A percentile compares a stretch with the other conserved stretches of the same genome.
These are phyloP conservation scores for Epinephelus moara DNA, from an alignment of 2,113 vertebrate genomes.

Conservation along the genomic window DNA sequence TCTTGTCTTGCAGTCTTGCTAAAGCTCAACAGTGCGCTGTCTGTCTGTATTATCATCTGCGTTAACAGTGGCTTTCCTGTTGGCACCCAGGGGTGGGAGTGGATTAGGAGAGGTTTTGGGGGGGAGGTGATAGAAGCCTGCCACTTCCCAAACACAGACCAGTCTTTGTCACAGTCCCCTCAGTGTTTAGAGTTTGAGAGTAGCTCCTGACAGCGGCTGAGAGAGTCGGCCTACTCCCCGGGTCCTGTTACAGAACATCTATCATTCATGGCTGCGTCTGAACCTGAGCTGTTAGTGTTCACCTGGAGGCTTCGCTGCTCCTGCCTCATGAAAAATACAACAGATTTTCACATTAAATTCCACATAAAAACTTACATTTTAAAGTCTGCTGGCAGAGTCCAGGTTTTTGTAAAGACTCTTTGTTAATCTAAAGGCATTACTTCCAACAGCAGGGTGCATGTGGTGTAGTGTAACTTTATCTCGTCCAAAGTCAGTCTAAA, in stretches of 20 bases:
- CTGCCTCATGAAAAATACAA: neutral
- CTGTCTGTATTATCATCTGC: neutral
- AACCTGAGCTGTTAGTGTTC: neutral
- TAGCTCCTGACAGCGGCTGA: neutral
- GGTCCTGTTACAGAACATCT: conserved; percentile 46
- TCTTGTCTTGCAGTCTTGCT: neutral
- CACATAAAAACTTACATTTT: neutral
- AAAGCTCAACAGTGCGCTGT: neutral
- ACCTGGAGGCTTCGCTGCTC: neutral
- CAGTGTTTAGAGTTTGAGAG: neutral
- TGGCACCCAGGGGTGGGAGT: neutral
- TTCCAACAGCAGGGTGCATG: neutral
- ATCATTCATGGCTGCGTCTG: conserved; percentile 43
- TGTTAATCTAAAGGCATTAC: too few relatives aligned
- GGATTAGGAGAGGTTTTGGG: neutral
- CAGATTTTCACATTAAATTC: neutral
- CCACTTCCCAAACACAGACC: conserved; percentile 11
- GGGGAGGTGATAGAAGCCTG: neutral
- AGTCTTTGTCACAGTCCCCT: neutral
- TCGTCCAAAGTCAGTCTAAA: neutral
- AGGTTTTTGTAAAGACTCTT: neutral
- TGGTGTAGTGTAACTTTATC: neutral
- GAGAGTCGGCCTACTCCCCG: neutral
- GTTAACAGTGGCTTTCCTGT: conserved; percentile 6
- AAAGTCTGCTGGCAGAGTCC: neutral